These are phyloP conservation scores for cattle (Bos taurus) DNA, from an alignment of 2,113 vertebrate genomes.

Conservation along the genomic window DNA sequence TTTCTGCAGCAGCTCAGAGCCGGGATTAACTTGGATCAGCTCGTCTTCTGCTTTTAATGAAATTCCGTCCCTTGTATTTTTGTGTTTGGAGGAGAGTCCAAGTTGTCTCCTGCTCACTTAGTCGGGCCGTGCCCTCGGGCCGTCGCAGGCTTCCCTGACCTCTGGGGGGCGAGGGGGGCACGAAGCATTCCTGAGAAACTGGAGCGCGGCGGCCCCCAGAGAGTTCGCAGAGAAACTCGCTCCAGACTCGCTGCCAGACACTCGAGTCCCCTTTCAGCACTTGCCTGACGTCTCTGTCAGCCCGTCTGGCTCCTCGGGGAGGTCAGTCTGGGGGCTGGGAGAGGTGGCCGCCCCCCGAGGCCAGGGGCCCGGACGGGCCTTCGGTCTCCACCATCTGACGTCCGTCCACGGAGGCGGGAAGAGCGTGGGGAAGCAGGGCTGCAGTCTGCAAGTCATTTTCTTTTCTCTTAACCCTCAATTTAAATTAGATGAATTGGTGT, in stretches of 20 bases:
- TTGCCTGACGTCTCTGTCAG: conserved; percentile 83
- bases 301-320: conserved; percentile 83
- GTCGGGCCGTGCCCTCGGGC: conserved; percentile 89
- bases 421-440: neutral
- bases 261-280: conserved; percentile 88
- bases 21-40: conserved; percentile 89
- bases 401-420: neutral
- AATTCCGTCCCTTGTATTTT: conserved; percentile 88
- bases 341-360: conserved; percentile 75
- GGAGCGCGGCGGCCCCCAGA: conserved; percentile 84
- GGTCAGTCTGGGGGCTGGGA: conserved; percentile 74
- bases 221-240: conserved; percentile 83
- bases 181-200: conserved; percentile 91
- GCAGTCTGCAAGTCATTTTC: conserved; percentile 36
- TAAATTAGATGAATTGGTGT: neutral
- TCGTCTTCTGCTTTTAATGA: conserved; percentile 90
- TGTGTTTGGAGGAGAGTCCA: conserved; percentile 86
- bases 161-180: conserved; percentile 85
- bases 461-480: neutral
- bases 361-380: conserved; percentile 66
- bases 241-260: conserved; percentile 87
- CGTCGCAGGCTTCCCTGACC: conserved; percentile 88
- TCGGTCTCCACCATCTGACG: conserved; percentile 29
- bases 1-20: conserved; percentile 85
- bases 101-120: conserved; percentile 93